Percentiles rank a stretch among this genome's conserved stretches.
Conservation (phyloP, 2,797 vertebrate species). For the Pseudocheirus occidentalis region DNA sequence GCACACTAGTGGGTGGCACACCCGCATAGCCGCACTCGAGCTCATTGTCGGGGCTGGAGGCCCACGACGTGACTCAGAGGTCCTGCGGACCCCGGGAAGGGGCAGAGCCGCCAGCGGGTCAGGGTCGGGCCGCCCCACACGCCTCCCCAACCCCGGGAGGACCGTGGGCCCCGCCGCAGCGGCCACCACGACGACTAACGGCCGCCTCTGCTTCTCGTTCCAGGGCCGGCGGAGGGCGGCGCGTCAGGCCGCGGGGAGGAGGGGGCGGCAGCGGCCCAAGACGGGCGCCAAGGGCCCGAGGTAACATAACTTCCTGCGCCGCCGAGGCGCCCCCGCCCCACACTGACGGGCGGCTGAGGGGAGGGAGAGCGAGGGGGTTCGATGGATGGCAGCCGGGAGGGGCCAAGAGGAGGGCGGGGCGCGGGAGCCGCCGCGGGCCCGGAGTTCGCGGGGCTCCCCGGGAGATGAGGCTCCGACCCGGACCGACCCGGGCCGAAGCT, state of each 20-base stretch:
- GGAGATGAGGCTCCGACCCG: neutral
- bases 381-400: neutral
- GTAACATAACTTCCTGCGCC: neutral
- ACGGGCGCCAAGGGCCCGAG: neutral
- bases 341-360: neutral
- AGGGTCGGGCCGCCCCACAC: neutral
- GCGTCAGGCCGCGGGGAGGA: rapidly evolving
- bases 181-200: neutral
- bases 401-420: neutral
- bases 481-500: neutral
- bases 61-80: neutral
- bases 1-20: neutral
- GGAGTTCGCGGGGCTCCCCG: neutral
- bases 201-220: neutral
- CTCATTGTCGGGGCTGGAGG: neutral
- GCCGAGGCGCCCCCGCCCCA: neutral
- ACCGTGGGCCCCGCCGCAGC: neutral
- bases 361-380: neutral
- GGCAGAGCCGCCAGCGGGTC: neutral
- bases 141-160: neutral
- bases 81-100: neutral
- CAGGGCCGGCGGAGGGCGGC: neutral
- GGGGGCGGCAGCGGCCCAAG: neutral
- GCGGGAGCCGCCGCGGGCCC: neutral
- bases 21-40: conserved; percentile 42